phyloP scores from a whole-genome alignment of 2,797 vertebrate genomes.

The Natrix natrix region DNA sequence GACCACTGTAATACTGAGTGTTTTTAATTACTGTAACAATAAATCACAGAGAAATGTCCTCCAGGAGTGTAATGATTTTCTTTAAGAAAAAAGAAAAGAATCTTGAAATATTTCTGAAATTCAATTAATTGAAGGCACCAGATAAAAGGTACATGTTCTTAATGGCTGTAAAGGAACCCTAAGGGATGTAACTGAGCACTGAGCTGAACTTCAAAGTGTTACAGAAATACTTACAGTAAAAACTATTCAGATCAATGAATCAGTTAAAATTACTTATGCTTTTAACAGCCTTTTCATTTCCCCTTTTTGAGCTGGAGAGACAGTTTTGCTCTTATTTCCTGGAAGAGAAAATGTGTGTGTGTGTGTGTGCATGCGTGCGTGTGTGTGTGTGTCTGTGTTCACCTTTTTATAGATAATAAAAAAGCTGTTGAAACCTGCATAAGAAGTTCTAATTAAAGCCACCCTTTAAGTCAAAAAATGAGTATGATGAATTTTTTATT shows the following conservation, averaged over 20 bases:
- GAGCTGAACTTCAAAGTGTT: constrained; percentile 75
- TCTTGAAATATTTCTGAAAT: constrained; percentile 77
- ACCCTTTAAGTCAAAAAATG: constrained; percentile 64
- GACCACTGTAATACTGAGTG: constrained; percentile 64
- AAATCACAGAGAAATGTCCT: constrained; percentile 71
- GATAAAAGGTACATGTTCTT: constrained; percentile 79
- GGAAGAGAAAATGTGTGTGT: not conserved
- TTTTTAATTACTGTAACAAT: constrained; percentile 71
- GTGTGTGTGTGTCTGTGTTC: not conserved
- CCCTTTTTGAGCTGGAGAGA: constrained; percentile 66
- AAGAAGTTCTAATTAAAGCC: constrained; percentile 67
- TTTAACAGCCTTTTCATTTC: constrained; percentile 72
- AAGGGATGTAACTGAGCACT: constrained; percentile 64
- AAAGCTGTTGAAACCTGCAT: constrained; percentile 64
- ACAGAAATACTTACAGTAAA: constrained; percentile 69
- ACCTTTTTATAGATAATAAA: not conserved
- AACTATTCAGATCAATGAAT: constrained; percentile 73
- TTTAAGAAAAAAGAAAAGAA: constrained; percentile 41
- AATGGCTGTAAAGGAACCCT: constrained; percentile 76
- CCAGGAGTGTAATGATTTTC: constrained; percentile 68
- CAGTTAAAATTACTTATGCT: constrained; percentile 72
- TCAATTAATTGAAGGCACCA: constrained; percentile 80
- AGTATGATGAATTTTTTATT: constrained; percentile 68
- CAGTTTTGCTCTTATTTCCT: constrained; percentile 59
- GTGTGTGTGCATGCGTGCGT: not conserved